Evolutionary conservation across 1,140 invertebrate genomes (phyloP).

Genomic region (Procambarus virginalis): DNA sequence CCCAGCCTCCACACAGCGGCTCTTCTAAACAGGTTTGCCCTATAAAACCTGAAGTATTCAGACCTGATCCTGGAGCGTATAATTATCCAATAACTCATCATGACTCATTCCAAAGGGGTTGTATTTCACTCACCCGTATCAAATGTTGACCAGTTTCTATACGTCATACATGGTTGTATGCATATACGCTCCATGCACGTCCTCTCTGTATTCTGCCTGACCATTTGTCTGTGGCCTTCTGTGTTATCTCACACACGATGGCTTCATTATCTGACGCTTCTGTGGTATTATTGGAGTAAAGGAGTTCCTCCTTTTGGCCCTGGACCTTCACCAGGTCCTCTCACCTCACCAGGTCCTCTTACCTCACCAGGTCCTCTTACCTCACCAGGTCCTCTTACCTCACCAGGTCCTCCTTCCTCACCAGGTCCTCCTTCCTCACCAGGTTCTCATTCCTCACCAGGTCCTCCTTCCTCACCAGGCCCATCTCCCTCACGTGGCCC

Average conservation of each 20-base stretch:
- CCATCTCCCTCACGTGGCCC: too few species aligned
- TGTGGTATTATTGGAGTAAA: too few species aligned
- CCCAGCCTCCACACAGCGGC: conserved; percentile 4
- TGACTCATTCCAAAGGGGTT: conserved; percentile 5
- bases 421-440: background rate
- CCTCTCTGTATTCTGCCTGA: too few species aligned
- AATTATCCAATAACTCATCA: conserved; percentile 1
- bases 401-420: background rate
- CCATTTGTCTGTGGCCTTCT: too few species aligned
- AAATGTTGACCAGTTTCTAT: background rate
- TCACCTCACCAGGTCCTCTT: background rate
- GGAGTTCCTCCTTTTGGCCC: too few species aligned
- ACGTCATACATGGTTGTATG: background rate
- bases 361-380: background rate
- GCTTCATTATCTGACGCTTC: too few species aligned
- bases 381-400: background rate
- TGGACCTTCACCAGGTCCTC: too few species aligned
- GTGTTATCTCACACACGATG: too few species aligned
- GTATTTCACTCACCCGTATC: background rate
- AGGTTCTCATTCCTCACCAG: background rate
- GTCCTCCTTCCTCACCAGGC: background rate
- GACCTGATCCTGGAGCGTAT: background rate
- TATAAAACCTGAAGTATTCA: conserved; percentile 11
- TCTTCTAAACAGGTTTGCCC: background rate
- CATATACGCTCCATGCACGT: too few species aligned